Evolutionary conservation across 2,888 invertebrate species (phyloP), one percentile per base, ranked within the genome.

Genomic region (Psylliodes chrysocephalus): DNA sequence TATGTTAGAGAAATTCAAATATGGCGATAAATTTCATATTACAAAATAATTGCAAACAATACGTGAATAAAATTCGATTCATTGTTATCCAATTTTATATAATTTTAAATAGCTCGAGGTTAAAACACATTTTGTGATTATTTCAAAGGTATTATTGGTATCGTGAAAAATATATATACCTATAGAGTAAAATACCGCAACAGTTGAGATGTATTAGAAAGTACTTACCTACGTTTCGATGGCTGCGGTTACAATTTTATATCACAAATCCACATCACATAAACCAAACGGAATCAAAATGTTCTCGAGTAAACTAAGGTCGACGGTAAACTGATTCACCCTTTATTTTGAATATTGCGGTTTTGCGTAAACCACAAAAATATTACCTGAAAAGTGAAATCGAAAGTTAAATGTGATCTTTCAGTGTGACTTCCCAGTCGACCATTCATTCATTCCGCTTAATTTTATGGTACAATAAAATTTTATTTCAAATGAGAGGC

Each of bases 341-440:
- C 61, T 65, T 56, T 60, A 69, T 71, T 61, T 72, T 73, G 73
- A 60, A 69, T 69, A 60, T 72, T 75, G 74, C 59, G 78, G 77
- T 77, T 77, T 71, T 54, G 65, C 33, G 66, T 73, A 66, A 74
- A 76, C 78, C 77, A 65, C 78, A 78, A 73, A 53, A 70, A 68
- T 49, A 28, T 69, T 77, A 77, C 77, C 78, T 77, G 75, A 78
- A 79, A 78, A 79, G 78, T 78, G 78, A 79, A 79, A 79, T 72
- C 75, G 70, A 71, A 69, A 70, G 66, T 67, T 42, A 60, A 62
- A 64, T 46, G 60, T 66, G 4, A 49, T 49, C 49, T 67, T 67
- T 62, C 59, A 61, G 35, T 44, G 28, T 33, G 35, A 38, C 52
- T 64, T 61, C 18, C 46, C 22, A 19, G 12, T 7, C 14, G 18